Percentiles rank a stretch among this genome's conserved stretches.
Evolutionary conservation across 2,797 vertebrate species (phyloP).

Genomic region (Melanogrammus aeglefinus): DNA sequence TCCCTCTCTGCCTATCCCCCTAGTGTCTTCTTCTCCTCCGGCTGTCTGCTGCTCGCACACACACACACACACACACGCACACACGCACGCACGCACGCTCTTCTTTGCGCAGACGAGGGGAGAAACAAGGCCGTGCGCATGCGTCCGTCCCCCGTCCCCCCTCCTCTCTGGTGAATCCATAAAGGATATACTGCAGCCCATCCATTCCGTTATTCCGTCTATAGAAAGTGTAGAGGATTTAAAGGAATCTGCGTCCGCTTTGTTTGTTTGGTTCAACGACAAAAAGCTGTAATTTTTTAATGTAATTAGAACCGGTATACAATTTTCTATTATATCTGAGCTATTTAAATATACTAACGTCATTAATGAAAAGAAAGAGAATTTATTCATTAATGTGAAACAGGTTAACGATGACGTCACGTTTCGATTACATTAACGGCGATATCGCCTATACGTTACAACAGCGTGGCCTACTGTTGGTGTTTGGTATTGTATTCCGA

Average conservation of each 20-base stretch:
- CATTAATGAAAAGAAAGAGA: background rate
- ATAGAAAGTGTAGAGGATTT: background rate
- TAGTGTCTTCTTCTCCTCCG: no score
- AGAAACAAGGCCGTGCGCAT: background rate
- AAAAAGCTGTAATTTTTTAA: background rate
- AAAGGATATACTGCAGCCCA: background rate
- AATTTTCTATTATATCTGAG: background rate
- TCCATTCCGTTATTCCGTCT: background rate
- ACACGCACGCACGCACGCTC: background rate
- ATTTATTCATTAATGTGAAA: background rate
- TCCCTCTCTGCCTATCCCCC: background rate
- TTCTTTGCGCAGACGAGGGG: constrained; percentile 2
- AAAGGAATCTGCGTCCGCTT: no score
- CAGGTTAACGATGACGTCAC: background rate
- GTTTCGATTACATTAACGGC: background rate
- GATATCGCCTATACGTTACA: background rate
- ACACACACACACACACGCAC: background rate
- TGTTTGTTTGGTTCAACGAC: no score
- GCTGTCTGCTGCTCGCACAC: background rate
- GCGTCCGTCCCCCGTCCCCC: background rate
- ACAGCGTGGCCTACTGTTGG: background rate
- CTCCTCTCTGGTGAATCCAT: background rate
- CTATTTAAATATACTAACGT: background rate
- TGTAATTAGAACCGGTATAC: background rate
- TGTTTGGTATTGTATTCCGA: background rate